Percentiles rank a stretch among this genome's conserved stretches.
phyloP scores from a whole-genome alignment of 2,113 vertebrate genomes.

The Vicugna pacos region DNA sequence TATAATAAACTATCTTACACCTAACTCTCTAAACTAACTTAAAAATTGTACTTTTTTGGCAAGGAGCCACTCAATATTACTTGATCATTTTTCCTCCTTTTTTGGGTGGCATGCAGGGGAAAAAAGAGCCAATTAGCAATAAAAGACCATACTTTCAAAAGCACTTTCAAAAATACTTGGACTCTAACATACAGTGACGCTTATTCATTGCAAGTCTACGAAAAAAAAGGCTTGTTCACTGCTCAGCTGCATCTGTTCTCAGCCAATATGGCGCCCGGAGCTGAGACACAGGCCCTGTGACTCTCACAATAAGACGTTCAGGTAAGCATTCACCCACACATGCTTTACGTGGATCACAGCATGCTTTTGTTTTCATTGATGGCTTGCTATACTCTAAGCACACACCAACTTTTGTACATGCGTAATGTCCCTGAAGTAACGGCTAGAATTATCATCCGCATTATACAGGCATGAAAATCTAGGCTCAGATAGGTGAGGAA shows the following conservation, averaged over 20 bases:
- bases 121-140: not conserved
- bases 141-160: not conserved
- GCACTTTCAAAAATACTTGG: not conserved
- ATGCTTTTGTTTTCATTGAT: not conserved
- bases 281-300: accelerated
- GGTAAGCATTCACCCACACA: accelerated
- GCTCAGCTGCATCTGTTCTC: accelerated
- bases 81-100: not conserved
- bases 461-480: not conserved
- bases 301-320: too few species aligned
- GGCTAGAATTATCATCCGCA: not conserved
- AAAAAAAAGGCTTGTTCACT: not conserved
- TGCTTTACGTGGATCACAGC: not conserved
- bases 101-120: accelerated
- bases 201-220: not conserved
- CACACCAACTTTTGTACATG: not conserved
- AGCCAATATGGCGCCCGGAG: not conserved
- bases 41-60: not conserved
- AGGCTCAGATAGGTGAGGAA: not conserved
- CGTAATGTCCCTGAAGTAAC: not conserved
- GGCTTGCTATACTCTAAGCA: not conserved
- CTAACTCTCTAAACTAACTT: not conserved
- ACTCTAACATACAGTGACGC: not conserved
- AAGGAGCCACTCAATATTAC: not conserved
- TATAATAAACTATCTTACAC: not conserved